Evolutionary conservation across 2,888 invertebrate genomes (phyloP).

Genomic region (Lymantria dispar): DNA sequence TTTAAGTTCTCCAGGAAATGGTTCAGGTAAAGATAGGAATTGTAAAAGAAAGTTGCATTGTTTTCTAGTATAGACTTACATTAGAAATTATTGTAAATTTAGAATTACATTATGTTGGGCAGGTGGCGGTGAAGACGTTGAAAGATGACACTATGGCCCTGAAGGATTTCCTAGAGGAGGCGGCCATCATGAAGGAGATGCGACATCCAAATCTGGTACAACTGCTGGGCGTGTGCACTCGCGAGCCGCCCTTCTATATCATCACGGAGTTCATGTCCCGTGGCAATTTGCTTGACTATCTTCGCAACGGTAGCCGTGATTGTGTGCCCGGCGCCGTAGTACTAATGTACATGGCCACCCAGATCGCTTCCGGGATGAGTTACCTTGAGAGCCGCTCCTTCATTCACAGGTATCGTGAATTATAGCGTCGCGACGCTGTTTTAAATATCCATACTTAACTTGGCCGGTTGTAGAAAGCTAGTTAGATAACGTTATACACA

Average conservation of each 20-base stretch:
- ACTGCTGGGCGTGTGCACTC: slow-evolving; percentile 97
- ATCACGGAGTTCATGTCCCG: slow-evolving; percentile 99
- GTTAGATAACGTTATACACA: too few relatives aligned
- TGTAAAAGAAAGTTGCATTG: too few relatives aligned
- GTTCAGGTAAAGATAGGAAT: too few relatives aligned
- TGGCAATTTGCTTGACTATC: slow-evolving; percentile 97
- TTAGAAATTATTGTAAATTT: too few relatives aligned
- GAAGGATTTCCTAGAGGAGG: slow-evolving; percentile 99
- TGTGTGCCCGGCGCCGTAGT: slow-evolving; percentile 96
- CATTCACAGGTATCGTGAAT: slow-evolving; percentile 90
- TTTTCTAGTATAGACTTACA: too few relatives aligned
- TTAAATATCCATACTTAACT: too few relatives aligned
- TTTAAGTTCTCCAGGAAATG: too few relatives aligned
- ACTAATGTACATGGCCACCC: slow-evolving; percentile 99
- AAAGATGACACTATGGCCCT: slow-evolving; percentile 99
- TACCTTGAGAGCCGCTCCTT: slow-evolving; percentile 97
- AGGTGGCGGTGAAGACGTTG: slow-evolving; percentile 97
- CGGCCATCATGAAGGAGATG: slow-evolving; percentile 99
- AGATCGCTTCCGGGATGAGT: slow-evolving; percentile 99
- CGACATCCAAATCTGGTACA: slow-evolving; percentile 99
- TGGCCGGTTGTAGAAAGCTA: too few relatives aligned
- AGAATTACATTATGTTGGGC: slow-evolving; percentile 1
- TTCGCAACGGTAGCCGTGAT: slow-evolving; percentile 92
- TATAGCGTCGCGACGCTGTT: too few relatives aligned
- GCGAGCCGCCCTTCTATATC: slow-evolving; percentile 99